Base-by-base conservation (phyloP, 2,888 invertebrate species). In the Stenolophus ochropezus region DNA sequence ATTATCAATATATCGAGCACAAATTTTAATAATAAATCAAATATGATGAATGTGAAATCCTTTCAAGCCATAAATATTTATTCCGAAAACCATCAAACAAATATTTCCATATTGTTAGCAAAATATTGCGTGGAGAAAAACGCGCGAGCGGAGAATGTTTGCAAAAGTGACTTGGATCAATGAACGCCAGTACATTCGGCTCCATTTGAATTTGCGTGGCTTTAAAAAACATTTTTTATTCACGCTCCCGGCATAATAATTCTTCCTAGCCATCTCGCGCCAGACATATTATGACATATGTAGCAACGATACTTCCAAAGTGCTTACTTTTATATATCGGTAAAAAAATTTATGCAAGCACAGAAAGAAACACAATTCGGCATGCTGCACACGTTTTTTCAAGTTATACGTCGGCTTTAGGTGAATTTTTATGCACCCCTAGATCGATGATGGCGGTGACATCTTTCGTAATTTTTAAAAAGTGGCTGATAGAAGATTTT, bases 391-490 rank as follows among this genome's bases (percentile, higher is more conserved):
- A 73, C 73, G 73, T 73, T 49, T 73, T 73, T 73, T 73, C 20
- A 65, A 51, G 78, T 78, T 78, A 51, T 78, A 78, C 47, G 33
- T 65, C 42, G 20, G 58, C 61, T 78, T 65, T 49, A 23, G 78
- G 51, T 49, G 65, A 78, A 65, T 78, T 78, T 78, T 78, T 78
- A 78, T 78, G 49, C 65, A 78, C 49, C 78, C 78, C 78, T 47
- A 25, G 78, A 65, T 49, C 78, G 47, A 21, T 78, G 78, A 51
- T 61, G 78, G 25, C 51, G 78, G 49, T 61, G 65, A 78, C 77
- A 77, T 77, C 77, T 77, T 47, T 58, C 21, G 77, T 77, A 77
- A 77, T 77, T 77, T 77, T 77, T 65, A 77, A 77, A 76, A 73
- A 77, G 77, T 78, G 8, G 18, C 49, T 49, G 21, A 49, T 49